A percentile compares a stretch with the other conserved stretches of the same genome.
These are phyloP conservation scores for Ctenicera cuprea DNA, from an alignment of 2,888 invertebrate species.

Conservation along the genomic window DNA sequence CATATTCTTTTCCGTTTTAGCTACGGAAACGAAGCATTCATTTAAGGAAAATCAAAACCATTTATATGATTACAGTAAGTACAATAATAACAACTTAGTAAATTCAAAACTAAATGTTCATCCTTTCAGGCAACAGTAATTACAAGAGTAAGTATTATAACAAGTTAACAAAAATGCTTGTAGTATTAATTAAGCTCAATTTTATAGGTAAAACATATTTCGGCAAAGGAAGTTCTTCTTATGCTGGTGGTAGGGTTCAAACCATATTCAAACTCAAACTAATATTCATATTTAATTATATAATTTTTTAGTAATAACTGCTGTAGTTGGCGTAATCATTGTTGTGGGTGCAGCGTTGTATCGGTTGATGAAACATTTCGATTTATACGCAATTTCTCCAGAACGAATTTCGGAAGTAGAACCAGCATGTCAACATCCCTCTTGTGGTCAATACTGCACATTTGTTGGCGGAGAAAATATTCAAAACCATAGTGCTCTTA, in stretches of 20 bases:
- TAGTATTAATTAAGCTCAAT: background rate
- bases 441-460: constrained; percentile 29
- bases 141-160: background rate
- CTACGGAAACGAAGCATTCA: background rate
- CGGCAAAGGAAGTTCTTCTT: background rate
- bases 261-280: too few species aligned
- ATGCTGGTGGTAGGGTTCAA: background rate
- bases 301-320: constrained; percentile 13
- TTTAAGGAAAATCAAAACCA: background rate
- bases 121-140: background rate
- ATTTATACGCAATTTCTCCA: constrained; percentile 16
- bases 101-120: background rate
- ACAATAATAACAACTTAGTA: background rate
- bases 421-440: constrained; percentile 2
- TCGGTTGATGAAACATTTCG: constrained; percentile 16
- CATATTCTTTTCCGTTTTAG: background rate
- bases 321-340: background rate
- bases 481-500: background rate
- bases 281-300: too few species aligned
- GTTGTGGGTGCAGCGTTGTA: background rate
- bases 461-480: background rate
- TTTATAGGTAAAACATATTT: background rate
- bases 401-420: background rate
- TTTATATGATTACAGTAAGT: constrained; percentile 1
- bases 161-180: background rate